Evolutionary conservation across 1,140 invertebrate genomes (phyloP).

Genomic region (Orius insidiosus): DNA sequence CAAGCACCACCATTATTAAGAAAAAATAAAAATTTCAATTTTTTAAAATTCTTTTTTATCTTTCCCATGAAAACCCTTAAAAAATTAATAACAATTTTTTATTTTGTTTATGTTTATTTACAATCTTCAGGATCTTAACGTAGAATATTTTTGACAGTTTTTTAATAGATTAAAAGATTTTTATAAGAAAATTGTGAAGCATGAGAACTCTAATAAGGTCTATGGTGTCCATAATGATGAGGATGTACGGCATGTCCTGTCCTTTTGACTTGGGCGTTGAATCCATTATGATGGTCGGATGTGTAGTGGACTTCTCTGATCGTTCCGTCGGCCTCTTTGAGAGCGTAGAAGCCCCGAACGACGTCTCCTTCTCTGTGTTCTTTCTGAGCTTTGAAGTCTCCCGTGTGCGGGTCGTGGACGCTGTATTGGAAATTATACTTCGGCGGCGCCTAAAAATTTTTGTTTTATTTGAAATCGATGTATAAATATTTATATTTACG

Average conservation of each 20-base stretch:
- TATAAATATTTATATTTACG: neutral
- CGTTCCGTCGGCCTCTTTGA: constrained; percentile 27
- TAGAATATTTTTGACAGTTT: too few species aligned
- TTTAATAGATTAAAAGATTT: too few species aligned
- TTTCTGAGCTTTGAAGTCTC: constrained; percentile 33
- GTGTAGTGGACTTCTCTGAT: constrained; percentile 16
- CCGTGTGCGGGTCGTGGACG: constrained; percentile 33
- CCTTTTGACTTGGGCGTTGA: constrained; percentile 13
- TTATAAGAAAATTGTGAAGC: too few species aligned
- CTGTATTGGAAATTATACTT: constrained; percentile 36
- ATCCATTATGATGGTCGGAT: constrained; percentile 17
- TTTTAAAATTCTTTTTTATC: too few species aligned
- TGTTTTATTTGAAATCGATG: too few species aligned
- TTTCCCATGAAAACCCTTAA: too few species aligned
- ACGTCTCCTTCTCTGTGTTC: constrained; percentile 30
- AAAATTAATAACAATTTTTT: too few species aligned
- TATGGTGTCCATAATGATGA: neutral
- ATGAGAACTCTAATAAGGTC: neutral
- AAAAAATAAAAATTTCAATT: too few species aligned
- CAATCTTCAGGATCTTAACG: too few species aligned
- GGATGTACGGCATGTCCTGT: neutral
- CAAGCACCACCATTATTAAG: too few species aligned
- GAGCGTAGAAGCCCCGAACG: constrained; percentile 32
- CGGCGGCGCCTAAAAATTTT: constrained; percentile 20
- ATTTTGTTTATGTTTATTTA: too few species aligned